Base-by-base conservation (phyloP, 1,140 invertebrate species). In the Harpegnathos saltator region DNA sequence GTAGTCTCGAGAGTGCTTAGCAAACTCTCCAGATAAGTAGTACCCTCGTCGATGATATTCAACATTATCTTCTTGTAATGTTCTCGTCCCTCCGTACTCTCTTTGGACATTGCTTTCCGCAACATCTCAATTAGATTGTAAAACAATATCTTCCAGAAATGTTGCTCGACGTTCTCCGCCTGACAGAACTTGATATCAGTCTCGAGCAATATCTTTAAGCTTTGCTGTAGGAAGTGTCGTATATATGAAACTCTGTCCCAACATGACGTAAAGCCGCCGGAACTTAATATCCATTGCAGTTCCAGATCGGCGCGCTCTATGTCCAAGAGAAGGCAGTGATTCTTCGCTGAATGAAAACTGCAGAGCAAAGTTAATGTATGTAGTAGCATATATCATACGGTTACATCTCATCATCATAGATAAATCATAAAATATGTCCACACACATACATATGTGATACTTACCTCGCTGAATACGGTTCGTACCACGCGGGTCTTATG, bases 111-210 rank as follows among this genome's bases (percentile, higher is more conserved):
- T 62, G 95, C 95, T 93, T 98, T 96, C 85, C 97, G 94, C 85
- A 97, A 94, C 72, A 97, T 95, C 93, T 99, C 98, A 83, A 99
- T 98, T 38, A 98, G 96, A 92, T 98, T 98, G 91, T 99, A 98
- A 93, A 98, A 99, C 0, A 98, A 94, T 78, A 98, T 96, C 92
- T 98, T 98, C 98, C 98, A 99, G 91, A 99, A 96, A 91, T 97
- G 96, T 90, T 98, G 97, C 90, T 99, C 98, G 7, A 98, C 96
- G 92, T 98, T 98, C 91, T 98, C 97, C 50, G 96, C 95, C 90
- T 98, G 97, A 88, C 98, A 98, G 91, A 98, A 98, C 91, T 98
- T 98, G 14, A 98, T 95, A 93, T 99, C 98, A 19, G 96, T 96
- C 84, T 97, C 93, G 0, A 99, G 94, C 3, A 99, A 94, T 75